Base-by-base conservation (phyloP, 2,888 invertebrate species). In the Eupithecia tripunctaria region DNA sequence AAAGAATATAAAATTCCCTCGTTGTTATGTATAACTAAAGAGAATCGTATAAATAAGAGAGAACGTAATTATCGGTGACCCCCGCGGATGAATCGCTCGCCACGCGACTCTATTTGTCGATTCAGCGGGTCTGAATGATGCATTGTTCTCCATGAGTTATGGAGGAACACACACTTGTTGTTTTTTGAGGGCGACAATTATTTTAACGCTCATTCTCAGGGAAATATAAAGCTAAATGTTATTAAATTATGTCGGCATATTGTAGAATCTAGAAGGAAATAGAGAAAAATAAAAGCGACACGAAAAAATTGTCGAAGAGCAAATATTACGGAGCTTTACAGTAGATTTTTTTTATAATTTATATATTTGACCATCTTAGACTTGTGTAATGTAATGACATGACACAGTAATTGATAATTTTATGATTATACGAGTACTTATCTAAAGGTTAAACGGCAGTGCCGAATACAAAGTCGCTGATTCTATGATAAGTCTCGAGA, bases 71-170 rank as follows among this genome's bases (percentile, higher is more conserved):
- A 75, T 69, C 68, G 75, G 78, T 78, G 72, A 75, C 70, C 71
- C 70, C 75, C 21, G 12, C 21, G 56, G 60, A 81, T 86, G 86
- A 87, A 82, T 88, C 85, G 86, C n/a, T n/a, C n/a, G 81, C 73
- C 81, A 82, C 80, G 84, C 84, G 82, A 79, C 84, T 83, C 83
- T 82, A 83, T 84, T 84, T 82, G 84, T 82, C 84, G 83, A 85
- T 84, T 82, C 82, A 81, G 79, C 79, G 77, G 78, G 80, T 81
- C 81, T 84, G 82, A 83, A 86, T 86, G 85, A 88, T 84, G 83
- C 84, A 87, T 87, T 87, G 85, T 86, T 87, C 85, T 81, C 79
- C 79, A 66, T 81, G 80, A 83, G 81, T 84, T 83, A 84, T 82
- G 82, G 80, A 82, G 81, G 82, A 80, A 79, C 82, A 77, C 75